Base-by-base conservation (phyloP, 2,797 vertebrate genomes). In the Halcyon badia region DNA sequence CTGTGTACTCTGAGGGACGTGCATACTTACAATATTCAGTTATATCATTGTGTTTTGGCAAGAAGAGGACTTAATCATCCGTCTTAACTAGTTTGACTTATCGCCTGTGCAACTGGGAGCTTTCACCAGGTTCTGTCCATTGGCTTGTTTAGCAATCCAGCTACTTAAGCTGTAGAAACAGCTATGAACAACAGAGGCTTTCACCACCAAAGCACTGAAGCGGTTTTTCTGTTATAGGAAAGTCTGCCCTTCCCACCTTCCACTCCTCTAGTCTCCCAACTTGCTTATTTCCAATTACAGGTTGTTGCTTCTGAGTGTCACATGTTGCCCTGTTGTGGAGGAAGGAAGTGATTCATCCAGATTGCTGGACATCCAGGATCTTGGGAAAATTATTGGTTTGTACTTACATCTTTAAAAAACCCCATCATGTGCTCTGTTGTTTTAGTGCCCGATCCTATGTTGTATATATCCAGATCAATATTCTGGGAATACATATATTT, bases 31-130 rank as follows among this genome's bases (percentile, higher is more conserved):
- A 24, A 8, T 33, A n/a, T 3, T 42, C 56, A 73, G 9, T 46
- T 69, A 6, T 19, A 22, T 2, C 14, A 5, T 0, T 2, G 24
- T 10, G 22, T 75, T 70, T 64, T 51, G 49, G 14, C 25, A 86
- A 65, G 62, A 69, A 33, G 16, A 56, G 12, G 75, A 37, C 2
- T 66, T 28, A 10, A 75, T 10, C 10, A 41, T 25, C 33, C 56
- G 10, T 35, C 14, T 52, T 5, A 18, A 15, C 2, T 24, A 5
- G 7, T 46, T 18, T 81, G 5, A 33, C 4, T 9, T 9, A 9
- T 1, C 14, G 9, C 2, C 13, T 54, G 14, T 65, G 39, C 20
- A 16, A 2, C 0, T 68, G 24, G 20, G 22, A 57, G 21, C 1
- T 4, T 24, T 56, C 52, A 35, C 8, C 11, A 52, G 8, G 8